These are phyloP conservation scores for Gonatopus flavifemur DNA, from an alignment of 1,140 invertebrate genomes.

Conservation along the genomic window DNA sequence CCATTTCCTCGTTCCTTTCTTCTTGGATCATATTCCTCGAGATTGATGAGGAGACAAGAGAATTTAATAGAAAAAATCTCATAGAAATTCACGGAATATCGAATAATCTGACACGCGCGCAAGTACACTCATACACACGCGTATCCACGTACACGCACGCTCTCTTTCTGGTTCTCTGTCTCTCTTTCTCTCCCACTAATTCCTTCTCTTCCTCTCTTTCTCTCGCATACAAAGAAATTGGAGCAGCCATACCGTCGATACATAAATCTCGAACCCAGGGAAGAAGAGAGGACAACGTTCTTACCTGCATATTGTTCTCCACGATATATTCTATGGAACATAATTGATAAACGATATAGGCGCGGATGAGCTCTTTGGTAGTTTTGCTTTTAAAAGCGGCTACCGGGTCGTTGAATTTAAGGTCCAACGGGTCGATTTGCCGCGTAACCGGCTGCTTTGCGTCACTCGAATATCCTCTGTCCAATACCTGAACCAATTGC, in stretches of 20 bases:
- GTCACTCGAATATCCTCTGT: constrained; percentile 29
- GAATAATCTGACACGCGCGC: too few relatives aligned
- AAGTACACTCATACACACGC: too few relatives aligned
- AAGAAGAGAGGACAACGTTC: constrained; percentile 19
- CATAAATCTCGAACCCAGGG: too few relatives aligned
- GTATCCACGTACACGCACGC: too few relatives aligned
- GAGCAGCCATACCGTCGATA: too few relatives aligned
- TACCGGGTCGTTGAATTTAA: constrained; percentile 80
- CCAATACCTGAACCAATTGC: constrained; percentile 39
- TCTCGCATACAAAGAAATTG: background rate
- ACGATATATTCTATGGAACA: constrained; percentile 90
- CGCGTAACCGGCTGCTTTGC: constrained; percentile 42
- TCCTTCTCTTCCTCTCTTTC: background rate
- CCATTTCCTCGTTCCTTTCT: too few relatives aligned
- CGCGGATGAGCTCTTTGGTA: constrained; percentile 88
- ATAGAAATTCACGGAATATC: too few relatives aligned
- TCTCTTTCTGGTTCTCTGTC: too few relatives aligned
- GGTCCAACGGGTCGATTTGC: constrained; percentile 79
- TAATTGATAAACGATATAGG: constrained; percentile 90
- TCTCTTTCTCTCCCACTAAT: background rate
- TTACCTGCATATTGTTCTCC: constrained; percentile 92
- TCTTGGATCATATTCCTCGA: too few relatives aligned
- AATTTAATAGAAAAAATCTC: too few relatives aligned
- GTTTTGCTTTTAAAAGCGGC: constrained; percentile 93
- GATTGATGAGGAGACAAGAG: too few relatives aligned